A percentile compares a stretch with the other conserved stretches of the same genome.
Conservation (phyloP, 2,797 vertebrate genomes). For the Serranus cabrilla region DNA sequence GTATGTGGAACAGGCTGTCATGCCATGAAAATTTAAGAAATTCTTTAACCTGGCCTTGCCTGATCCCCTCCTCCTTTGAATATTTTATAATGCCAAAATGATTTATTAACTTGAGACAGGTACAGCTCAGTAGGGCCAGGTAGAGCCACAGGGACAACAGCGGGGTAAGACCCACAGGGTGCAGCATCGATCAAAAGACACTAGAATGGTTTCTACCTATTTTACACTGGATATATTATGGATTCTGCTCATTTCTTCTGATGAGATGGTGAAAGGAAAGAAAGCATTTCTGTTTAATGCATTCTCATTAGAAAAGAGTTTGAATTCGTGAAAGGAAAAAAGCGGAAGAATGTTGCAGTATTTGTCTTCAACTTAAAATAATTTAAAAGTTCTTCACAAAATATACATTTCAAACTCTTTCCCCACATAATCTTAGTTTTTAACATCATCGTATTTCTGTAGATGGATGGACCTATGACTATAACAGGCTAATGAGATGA, state of each 20-base stretch:
- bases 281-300: neutral
- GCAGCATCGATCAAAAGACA: slow-evolving; percentile 71
- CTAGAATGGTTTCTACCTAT: slow-evolving; percentile 48
- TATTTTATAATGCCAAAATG: slow-evolving; percentile 92
- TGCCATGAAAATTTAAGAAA: slow-evolving; percentile 95
- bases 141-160: slow-evolving; percentile 80
- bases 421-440: neutral
- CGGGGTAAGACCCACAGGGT: slow-evolving; percentile 73
- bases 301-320: neutral
- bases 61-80: slow-evolving; percentile 87
- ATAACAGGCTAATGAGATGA: neutral
- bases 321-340: neutral
- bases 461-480: neutral
- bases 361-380: neutral
- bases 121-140: slow-evolving; percentile 84
- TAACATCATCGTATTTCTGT: neutral
- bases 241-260: neutral
- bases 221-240: slow-evolving; percentile 21
- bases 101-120: slow-evolving; percentile 94
- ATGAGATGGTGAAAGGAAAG: neutral
- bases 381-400: neutral
- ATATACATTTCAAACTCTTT: neutral
- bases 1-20: slow-evolving; percentile 93
- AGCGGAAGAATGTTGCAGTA: neutral
- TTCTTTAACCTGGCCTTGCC: slow-evolving; percentile 94